Conservation (phyloP, 2,113 vertebrate species). For the Cariama cristata region DNA sequence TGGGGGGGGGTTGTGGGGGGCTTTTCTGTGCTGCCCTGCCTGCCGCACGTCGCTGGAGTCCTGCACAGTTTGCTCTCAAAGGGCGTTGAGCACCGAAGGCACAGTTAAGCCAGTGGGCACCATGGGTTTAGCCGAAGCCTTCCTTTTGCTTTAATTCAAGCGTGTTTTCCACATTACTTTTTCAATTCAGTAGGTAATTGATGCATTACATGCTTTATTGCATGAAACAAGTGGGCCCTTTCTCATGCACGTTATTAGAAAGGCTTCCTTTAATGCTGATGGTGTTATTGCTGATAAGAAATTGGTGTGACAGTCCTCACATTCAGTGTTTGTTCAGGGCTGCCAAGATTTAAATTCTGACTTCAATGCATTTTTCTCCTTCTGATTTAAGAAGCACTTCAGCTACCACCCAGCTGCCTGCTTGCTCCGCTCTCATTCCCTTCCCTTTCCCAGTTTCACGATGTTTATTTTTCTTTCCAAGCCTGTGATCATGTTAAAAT, state of each 20-base stretch:
- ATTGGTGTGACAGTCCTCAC: background rate
- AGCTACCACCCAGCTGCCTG: background rate
- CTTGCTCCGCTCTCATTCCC: background rate
- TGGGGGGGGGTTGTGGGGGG: background rate
- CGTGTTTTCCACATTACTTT: background rate
- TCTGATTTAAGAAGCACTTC: background rate
- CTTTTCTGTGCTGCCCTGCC: background rate
- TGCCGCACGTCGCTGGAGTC: background rate
- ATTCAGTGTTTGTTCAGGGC: background rate
- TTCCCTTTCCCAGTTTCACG: background rate
- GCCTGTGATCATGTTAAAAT: conserved; percentile 31
- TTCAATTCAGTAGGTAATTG: background rate
- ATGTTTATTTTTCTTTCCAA: conserved; percentile 60
- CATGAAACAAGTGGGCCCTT: background rate
- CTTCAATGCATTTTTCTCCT: background rate
- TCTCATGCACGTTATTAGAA: background rate
- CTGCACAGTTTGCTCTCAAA: background rate
- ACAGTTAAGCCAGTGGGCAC: background rate
- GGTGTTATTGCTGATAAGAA: background rate
- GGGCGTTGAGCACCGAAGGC: background rate
- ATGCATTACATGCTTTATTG: background rate
- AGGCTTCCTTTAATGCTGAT: background rate
- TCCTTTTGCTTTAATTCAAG: background rate
- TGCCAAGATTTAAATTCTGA: background rate
- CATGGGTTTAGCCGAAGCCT: background rate